Evolutionary conservation across 1,140 invertebrate species (phyloP).

Genomic region (Cotesia typhae): DNA sequence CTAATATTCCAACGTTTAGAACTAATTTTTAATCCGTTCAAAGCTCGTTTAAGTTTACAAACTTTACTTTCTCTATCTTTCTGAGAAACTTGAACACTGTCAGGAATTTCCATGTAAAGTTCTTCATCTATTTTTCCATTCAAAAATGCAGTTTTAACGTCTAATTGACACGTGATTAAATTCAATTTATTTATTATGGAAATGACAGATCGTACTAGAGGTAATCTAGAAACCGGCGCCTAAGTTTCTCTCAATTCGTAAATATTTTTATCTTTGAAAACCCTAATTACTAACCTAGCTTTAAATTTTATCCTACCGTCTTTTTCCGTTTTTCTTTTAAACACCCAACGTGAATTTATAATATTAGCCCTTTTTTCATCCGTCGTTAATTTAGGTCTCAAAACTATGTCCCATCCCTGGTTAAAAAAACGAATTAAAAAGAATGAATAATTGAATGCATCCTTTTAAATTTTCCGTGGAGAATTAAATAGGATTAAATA

Average conservation of each 20-base stretch:
- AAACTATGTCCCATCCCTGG: slow-evolving; percentile 10
- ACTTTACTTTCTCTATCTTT: slow-evolving; percentile 29
- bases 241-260: slow-evolving; percentile 33
- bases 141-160: too few relatives aligned
- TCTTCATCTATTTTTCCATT: too few relatives aligned
- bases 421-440: too few relatives aligned
- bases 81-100: too few relatives aligned
- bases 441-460: too few relatives aligned
- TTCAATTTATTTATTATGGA: too few relatives aligned
- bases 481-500: too few relatives aligned
- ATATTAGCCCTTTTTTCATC: background rate
- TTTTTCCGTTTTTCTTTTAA: background rate
- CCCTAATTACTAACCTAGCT: slow-evolving; percentile 32
- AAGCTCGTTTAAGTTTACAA: slow-evolving; percentile 45
- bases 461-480: too few relatives aligned
- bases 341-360: background rate
- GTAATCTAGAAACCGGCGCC: slow-evolving; percentile 32
- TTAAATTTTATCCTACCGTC: background rate
- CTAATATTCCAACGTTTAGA: slow-evolving; percentile 20
- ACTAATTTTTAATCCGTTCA: too few relatives aligned
- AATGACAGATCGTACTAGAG: background rate
- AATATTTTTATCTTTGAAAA: slow-evolving; percentile 30
- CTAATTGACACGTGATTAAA: too few relatives aligned
- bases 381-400: background rate
- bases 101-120: too few relatives aligned